Conservation (phyloP, 2,888 invertebrate genomes). For the Cryptocephalus moraei region DNA sequence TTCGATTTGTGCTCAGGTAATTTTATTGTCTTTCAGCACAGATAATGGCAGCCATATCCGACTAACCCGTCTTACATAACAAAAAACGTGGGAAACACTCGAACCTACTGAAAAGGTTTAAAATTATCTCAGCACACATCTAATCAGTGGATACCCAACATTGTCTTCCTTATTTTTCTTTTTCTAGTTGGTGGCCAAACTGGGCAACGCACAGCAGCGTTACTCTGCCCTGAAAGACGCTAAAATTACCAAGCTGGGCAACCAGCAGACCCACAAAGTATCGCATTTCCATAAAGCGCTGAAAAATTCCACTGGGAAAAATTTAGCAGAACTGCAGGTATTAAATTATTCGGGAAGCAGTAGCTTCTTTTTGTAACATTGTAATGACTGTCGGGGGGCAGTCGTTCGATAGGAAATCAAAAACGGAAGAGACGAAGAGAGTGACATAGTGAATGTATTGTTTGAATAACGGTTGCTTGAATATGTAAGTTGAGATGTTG, state of each 20-base stretch:
- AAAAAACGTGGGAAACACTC: too few relatives aligned
- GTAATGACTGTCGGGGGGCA: too few relatives aligned
- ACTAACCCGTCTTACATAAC: too few relatives aligned
- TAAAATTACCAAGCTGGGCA: slow-evolving; percentile 78
- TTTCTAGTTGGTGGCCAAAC: slow-evolving; percentile 37
- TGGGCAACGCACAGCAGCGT: slow-evolving; percentile 58
- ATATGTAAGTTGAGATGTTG: too few relatives aligned
- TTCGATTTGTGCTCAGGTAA: slow-evolving; percentile 23
- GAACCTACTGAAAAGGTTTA: slow-evolving; percentile 15
- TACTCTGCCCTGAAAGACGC: slow-evolving; percentile 84
- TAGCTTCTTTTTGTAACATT: too few relatives aligned
- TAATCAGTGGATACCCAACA: too few relatives aligned
- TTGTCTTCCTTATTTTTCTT: slow-evolving; percentile 13
- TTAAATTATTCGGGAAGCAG: slow-evolving; percentile 8
- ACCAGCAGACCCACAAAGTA: slow-evolving; percentile 83
- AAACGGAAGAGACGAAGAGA: too few relatives aligned
- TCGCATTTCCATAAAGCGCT: slow-evolving; percentile 91
- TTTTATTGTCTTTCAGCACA: slow-evolving; percentile 49
- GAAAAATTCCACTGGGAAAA: slow-evolving; percentile 75
- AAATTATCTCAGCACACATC: slow-evolving; percentile 21
- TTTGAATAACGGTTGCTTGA: too few relatives aligned
- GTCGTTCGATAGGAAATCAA: too few relatives aligned
- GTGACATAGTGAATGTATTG: too few relatives aligned
- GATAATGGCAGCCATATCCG: too few relatives aligned
- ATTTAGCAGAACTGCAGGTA: slow-evolving; percentile 83